Evolutionary conservation across 2,113 vertebrate genomes (phyloP).

Genomic region (Amphilophus citrinellus): DNA sequence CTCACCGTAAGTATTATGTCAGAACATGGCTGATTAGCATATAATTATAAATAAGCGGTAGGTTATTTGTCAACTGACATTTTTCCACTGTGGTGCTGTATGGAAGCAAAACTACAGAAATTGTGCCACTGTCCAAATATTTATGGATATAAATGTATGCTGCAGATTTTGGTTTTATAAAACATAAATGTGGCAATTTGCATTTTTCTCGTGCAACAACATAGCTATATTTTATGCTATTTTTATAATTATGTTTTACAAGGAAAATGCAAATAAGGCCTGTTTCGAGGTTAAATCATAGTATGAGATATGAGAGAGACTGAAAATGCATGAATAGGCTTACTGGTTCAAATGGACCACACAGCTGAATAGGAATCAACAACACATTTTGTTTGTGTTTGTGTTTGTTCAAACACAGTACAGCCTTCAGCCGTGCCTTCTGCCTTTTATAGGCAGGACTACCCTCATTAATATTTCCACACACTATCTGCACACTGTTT

Average conservation of each 20-base stretch:
- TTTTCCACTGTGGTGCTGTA: no score
- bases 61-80: no score
- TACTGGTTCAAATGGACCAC: constrained; percentile 6
- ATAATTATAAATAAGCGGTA: no score
- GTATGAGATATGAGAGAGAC: not conserved
- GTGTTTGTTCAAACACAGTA: constrained; percentile 5
- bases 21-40: no score
- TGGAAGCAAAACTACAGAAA: no score
- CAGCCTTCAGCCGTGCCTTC: not conserved
- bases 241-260: no score
- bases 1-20: no score
- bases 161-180: no score
- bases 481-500: constrained; percentile 18
- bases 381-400: constrained; percentile 6
- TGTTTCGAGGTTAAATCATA: not conserved
- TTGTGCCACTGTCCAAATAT: no score
- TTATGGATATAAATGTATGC: no score
- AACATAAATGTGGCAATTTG: no score
- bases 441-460: not conserved
- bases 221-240: no score
- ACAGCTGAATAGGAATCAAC: not conserved
- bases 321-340: not conserved
- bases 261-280: not conserved
- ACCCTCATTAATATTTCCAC: constrained; percentile 5
- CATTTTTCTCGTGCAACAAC: not conserved